Conservation (phyloP, 2,888 invertebrate genomes). For the Cheilosia vernalis region DNA sequence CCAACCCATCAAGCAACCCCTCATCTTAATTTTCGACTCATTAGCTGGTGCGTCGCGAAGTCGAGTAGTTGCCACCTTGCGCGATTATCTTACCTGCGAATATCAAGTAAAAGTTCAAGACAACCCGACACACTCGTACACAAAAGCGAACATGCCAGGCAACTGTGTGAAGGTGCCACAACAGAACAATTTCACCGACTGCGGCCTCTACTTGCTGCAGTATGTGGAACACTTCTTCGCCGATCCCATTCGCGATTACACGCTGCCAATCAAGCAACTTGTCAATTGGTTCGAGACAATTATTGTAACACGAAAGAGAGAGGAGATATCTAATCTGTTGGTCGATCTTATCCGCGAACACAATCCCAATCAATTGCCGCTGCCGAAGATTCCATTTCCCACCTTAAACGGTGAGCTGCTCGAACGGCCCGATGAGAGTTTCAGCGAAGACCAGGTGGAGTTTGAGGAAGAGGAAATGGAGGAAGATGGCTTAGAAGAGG, state of each 20-base stretch:
- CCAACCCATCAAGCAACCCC: slow-evolving; percentile 85
- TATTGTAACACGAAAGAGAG: slow-evolving; percentile 92
- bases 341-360: slow-evolving; percentile 89
- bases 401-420: slow-evolving; percentile 89
- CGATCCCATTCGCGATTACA: slow-evolving; percentile 92
- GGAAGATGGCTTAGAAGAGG: slow-evolving; percentile 83
- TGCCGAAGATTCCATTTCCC: slow-evolving; percentile 90
- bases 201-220: slow-evolving; percentile 97
- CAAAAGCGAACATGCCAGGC: slow-evolving; percentile 93
- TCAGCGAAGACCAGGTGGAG: slow-evolving; percentile 84
- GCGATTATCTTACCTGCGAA: slow-evolving; percentile 96
- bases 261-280: slow-evolving; percentile 92
- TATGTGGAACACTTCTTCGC: slow-evolving; percentile 98
- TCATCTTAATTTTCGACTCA: slow-evolving; percentile 98
- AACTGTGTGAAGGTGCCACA: slow-evolving; percentile 97
- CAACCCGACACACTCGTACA: slow-evolving; percentile 86
- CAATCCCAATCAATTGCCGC: slow-evolving; percentile 84
- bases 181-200: slow-evolving; percentile 98
- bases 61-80: slow-evolving; percentile 93
- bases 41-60: slow-evolving; percentile 92
- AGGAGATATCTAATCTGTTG: slow-evolving; percentile 92
- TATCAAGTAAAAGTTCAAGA: slow-evolving; percentile 89
- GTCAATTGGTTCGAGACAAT: slow-evolving; percentile 94
- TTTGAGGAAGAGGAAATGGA: slow-evolving; percentile 85
- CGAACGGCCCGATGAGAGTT: slow-evolving; percentile 84